Evolutionary conservation across 2,113 vertebrate genomes (phyloP).

Genomic region (Hippolais icterina): DNA sequence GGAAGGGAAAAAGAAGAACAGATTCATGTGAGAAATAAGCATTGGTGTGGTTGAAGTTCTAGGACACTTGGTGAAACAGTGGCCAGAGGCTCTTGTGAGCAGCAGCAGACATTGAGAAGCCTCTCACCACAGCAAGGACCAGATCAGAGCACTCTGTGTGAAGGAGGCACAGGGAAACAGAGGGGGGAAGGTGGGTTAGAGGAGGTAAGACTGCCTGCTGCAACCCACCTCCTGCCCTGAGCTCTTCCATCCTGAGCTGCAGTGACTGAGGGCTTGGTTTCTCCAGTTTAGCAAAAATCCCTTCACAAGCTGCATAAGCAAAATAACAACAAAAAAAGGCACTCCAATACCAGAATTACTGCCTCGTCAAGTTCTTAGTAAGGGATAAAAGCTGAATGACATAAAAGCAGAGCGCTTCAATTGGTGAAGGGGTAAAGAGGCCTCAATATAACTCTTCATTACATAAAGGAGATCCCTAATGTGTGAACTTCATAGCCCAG

Average conservation of each 20-base stretch:
- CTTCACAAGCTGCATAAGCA: background rate
- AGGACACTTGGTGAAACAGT: background rate
- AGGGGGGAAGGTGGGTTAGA: background rate
- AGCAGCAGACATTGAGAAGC: background rate
- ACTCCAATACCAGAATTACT: background rate
- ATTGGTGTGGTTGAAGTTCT: background rate
- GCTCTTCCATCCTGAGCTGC: background rate
- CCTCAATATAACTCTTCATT: background rate
- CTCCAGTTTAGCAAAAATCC: background rate
- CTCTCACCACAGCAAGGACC: background rate
- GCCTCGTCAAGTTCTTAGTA: background rate
- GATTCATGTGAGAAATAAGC: accelerated
- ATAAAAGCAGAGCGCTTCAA: accelerated
- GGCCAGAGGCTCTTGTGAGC: background rate
- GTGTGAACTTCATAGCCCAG: background rate
- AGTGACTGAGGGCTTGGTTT: background rate
- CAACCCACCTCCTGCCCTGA: background rate
- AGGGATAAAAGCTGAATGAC: background rate
- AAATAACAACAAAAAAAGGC: background rate
- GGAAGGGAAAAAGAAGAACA: background rate
- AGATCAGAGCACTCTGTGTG: background rate
- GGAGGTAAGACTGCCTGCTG: background rate
- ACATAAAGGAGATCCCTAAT: background rate
- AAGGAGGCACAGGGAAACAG: background rate
- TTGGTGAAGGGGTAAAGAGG: background rate